Percentiles rank a stretch among this genome's conserved stretches.
phyloP scores from a whole-genome alignment of 2,113 vertebrate species.

The Otocyon megalotis region DNA sequence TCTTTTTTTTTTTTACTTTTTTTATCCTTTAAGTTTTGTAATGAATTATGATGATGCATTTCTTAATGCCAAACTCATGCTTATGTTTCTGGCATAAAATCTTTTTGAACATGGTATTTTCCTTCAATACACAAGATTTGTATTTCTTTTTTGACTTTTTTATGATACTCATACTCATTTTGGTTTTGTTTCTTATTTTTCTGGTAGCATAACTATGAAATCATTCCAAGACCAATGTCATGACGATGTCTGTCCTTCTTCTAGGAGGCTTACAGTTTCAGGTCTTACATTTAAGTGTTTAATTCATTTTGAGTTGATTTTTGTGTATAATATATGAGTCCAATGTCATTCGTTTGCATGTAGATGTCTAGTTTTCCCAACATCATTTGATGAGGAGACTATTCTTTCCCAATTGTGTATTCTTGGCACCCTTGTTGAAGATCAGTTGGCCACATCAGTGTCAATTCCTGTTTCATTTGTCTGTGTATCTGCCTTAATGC shows the following conservation, averaged over 20 bases:
- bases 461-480: not conserved
- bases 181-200: not conserved
- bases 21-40: not conserved
- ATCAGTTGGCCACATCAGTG: not conserved
- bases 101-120: not conserved
- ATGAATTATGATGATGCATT: not conserved
- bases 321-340: not conserved
- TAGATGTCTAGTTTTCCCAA: not conserved
- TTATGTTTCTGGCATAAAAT: not conserved
- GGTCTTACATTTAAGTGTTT: not conserved
- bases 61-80: not conserved
- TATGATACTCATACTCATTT: not conserved
- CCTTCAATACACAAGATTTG: not conserved
- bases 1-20: too few relatives aligned
- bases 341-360: not conserved
- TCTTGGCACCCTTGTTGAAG: not conserved
- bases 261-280: not conserved
- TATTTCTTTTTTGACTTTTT: too few relatives aligned
- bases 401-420: not conserved
- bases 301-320: not conserved
- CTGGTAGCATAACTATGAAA: not conserved
- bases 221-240: not conserved
- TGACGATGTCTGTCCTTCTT: not conserved
- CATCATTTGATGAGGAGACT: not conserved
- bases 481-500: not conserved